Conservation (phyloP, 2,797 vertebrate species). For the Adrianichthys oophorus region DNA sequence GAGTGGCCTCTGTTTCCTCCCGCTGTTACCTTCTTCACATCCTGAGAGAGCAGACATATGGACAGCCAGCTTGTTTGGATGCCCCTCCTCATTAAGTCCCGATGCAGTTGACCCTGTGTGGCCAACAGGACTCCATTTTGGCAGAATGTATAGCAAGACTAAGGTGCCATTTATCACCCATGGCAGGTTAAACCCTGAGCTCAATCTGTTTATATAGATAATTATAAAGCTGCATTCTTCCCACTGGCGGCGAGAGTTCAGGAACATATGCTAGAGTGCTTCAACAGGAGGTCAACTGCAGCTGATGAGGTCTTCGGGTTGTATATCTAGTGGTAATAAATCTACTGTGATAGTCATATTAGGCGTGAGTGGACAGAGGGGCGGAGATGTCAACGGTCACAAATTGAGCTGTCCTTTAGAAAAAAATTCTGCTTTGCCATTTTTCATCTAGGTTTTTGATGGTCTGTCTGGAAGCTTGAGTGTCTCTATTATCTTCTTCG, state of each 20-base stretch:
- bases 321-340: constrained; percentile 35
- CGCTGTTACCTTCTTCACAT: neutral
- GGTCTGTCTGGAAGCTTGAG: neutral
- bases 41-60: constrained; percentile 52
- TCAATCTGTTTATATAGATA: constrained; percentile 75
- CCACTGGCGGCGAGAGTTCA: constrained; percentile 39
- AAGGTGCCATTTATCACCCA: constrained; percentile 68
- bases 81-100: constrained; percentile 60
- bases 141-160: constrained; percentile 48
- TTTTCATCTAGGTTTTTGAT: neutral
- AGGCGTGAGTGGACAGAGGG: constrained; percentile 12
- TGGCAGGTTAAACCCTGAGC: constrained; percentile 70
- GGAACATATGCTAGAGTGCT: constrained; percentile 65
- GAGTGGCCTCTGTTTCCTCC: neutral
- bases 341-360: constrained; percentile 40
- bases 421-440: neutral
- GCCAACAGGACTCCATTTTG: constrained; percentile 48
- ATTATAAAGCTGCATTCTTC: constrained; percentile 66
- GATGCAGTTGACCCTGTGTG: constrained; percentile 55
- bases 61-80: constrained; percentile 55
- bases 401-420: constrained; percentile 24
- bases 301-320: constrained; percentile 34
- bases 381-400: constrained; percentile 12
- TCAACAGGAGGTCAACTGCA: constrained; percentile 15
- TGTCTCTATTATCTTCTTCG: neutral